Conservation (phyloP, 2,797 vertebrate genomes). For the Myotis daubentonii region DNA sequence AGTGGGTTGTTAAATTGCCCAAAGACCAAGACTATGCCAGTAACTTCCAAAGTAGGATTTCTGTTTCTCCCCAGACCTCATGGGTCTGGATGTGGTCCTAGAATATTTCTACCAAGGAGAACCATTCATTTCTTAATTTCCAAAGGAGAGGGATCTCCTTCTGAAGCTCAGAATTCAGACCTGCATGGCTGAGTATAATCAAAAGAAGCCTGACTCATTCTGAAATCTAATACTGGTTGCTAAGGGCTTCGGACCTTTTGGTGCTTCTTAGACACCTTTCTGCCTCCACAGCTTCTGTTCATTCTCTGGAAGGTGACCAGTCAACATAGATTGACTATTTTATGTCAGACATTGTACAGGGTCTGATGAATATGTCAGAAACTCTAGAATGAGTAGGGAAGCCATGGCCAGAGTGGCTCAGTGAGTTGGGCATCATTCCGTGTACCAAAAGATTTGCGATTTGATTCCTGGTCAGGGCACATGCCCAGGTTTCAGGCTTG, state of each 20-base stretch:
- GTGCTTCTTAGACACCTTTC: accelerated
- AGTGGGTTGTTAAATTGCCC: neutral
- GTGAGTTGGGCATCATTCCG: neutral
- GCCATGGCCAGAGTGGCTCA: neutral
- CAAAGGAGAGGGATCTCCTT: neutral
- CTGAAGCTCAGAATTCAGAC: neutral
- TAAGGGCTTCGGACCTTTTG: too few species aligned
- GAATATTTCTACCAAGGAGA: neutral
- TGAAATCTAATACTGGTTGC: accelerated
- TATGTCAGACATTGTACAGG: neutral
- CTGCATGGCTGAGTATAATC: neutral
- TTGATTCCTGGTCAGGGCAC: neutral
- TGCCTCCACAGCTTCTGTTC: neutral
- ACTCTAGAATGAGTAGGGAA: neutral
- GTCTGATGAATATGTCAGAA: neutral
- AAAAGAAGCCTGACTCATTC: neutral
- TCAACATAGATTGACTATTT: accelerated
- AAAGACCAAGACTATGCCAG: neutral
- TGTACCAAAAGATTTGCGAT: neutral
- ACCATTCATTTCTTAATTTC: neutral
- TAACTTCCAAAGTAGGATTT: neutral
- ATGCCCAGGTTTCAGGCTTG: neutral
- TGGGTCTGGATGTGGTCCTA: neutral
- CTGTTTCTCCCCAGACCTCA: neutral
- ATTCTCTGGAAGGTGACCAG: neutral